Evolutionary conservation across 1,140 invertebrate genomes (phyloP), one percentile per base, ranked within the genome.

Genomic region (Eumeta japonica): DNA sequence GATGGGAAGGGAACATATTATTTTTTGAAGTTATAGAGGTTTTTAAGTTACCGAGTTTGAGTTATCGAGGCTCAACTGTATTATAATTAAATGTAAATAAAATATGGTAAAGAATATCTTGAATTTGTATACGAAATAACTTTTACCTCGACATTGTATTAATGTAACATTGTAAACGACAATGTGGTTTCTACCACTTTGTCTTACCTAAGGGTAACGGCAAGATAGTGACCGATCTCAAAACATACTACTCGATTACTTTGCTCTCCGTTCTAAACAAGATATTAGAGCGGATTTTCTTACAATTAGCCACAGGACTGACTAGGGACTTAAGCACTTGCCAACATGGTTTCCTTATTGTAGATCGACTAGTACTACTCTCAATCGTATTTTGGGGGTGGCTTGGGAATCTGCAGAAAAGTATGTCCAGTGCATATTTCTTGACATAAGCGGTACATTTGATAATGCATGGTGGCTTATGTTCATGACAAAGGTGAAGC

Each of bases 371-470:
- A 50, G 65, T 1, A 55, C 72, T 10, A 73, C 70, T 2, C 34
- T 59, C 0, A 27, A 39, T 0, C 19, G 33, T 3, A 39, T 65
- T 0, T 12, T 48, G 2, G 16, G 56, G 1, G 32, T 31, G 12
- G 16, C 37, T 0, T 18, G 15, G 0, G 16, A 39, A 2, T 28
- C 31, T 13, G 10, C 17, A 28, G 4, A 32, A 2, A 59, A 53
- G 14, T 62, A 72, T 24, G 50, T 50, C 0, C 32, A 63, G n/a
- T 47, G 38, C 0, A 44, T 71, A 0, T 43, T 65, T 5, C 28
- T 78, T 2, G 76, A 78, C 34, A 76, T 78, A 5, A 53, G 56
- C 3, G 74, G 73, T 0, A 73, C 75, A 0, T 78, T 76, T 32
- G 59, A 74, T 33, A 58, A 58, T 10, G 50, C 56, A 0, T 62